phyloP scores from a whole-genome alignment of 1,140 invertebrate genomes.

The Drosophila sp. region DNA sequence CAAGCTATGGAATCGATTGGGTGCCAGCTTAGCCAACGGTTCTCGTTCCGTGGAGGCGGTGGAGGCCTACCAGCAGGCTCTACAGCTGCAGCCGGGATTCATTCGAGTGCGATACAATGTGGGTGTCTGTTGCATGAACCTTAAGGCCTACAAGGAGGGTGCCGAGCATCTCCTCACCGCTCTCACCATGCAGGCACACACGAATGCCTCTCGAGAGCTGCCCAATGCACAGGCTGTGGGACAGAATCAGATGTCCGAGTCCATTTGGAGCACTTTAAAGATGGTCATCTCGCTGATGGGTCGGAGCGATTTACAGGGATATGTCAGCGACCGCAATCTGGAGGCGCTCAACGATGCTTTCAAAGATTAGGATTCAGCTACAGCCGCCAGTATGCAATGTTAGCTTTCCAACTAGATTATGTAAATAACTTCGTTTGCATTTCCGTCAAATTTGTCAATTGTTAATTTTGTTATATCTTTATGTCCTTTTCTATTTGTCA shows the following conservation, averaged over 20 bases:
- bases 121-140: slow-evolving; percentile 98
- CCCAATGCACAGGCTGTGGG: slow-evolving; percentile 75
- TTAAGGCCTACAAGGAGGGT: slow-evolving; percentile 97
- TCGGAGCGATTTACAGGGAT: slow-evolving; percentile 88
- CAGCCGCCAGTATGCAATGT: not conserved
- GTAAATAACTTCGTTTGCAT: slow-evolving; percentile 30
- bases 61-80: slow-evolving; percentile 96
- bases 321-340: slow-evolving; percentile 71
- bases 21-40: slow-evolving; percentile 98
- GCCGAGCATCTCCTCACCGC: slow-evolving; percentile 97
- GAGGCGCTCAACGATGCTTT: slow-evolving; percentile 76
- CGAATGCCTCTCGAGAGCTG: slow-evolving; percentile 86
- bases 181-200: slow-evolving; percentile 95
- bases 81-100: slow-evolving; percentile 97
- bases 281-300: slow-evolving; percentile 95
- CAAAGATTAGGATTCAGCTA: slow-evolving; percentile 54
- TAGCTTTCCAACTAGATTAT: not conserved
- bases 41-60: slow-evolving; percentile 97
- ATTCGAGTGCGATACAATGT: slow-evolving; percentile 98
- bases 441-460: slow-evolving; percentile 14
- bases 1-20: slow-evolving; percentile 98
- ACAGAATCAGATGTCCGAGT: slow-evolving; percentile 93
- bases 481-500: slow-evolving; percentile 36
- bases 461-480: not conserved
- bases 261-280: slow-evolving; percentile 97